These are phyloP conservation scores for Ametastegia equiseti DNA, from an alignment of 2,888 invertebrate species.

Conservation along the genomic window DNA sequence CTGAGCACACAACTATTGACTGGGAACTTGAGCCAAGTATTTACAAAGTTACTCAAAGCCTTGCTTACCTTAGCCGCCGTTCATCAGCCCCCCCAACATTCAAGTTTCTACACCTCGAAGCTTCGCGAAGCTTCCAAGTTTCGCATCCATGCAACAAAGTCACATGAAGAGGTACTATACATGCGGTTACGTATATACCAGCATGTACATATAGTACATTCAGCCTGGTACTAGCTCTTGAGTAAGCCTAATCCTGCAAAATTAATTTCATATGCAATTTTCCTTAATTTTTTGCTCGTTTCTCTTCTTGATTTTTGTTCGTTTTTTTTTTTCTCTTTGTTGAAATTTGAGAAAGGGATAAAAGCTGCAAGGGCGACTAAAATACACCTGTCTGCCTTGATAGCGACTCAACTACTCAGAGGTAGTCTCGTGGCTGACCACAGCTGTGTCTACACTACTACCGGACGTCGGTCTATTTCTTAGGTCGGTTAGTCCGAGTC, in stretches of 20 bases:
- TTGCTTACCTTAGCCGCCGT: conserved; percentile 13
- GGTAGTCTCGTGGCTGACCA: conserved; percentile 66
- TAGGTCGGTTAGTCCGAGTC: conserved; percentile 7
- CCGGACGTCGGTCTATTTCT: conserved; percentile 51
- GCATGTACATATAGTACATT: neutral
- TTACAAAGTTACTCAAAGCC: conserved; percentile 23
- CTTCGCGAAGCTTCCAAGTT: neutral
- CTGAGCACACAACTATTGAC: conserved; percentile 21
- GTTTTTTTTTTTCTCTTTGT: neutral
- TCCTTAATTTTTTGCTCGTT: neutral
- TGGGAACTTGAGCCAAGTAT: conserved; percentile 41
- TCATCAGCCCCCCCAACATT: conserved; percentile 16
- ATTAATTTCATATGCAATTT: neutral
- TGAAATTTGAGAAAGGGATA: neutral
- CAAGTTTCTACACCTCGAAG: neutral
- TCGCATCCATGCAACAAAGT: neutral
- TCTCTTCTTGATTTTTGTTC: neutral
- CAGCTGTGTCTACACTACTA: conserved; percentile 69
- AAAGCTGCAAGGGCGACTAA: neutral
- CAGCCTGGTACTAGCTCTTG: neutral
- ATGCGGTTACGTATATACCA: neutral
- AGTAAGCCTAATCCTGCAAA: neutral
- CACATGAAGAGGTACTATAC: neutral
- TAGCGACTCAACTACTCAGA: conserved; percentile 65
- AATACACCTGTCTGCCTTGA: conserved; percentile 64